phyloP scores from a whole-genome alignment of 2,113 vertebrate genomes.

The Pelmatolapia mariae region DNA sequence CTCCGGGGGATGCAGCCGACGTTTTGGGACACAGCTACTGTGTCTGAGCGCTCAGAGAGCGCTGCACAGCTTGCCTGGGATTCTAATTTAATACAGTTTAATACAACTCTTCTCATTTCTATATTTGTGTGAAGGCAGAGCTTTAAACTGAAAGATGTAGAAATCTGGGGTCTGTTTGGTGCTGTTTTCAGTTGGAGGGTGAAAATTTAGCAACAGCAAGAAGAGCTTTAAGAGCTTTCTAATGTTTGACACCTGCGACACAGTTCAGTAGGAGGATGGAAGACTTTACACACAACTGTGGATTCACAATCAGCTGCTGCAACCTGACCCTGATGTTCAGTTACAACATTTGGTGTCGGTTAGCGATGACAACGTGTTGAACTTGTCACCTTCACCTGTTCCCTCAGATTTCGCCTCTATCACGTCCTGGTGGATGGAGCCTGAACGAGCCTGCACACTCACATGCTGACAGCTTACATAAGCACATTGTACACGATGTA shows the following conservation, averaged over 20 bases:
- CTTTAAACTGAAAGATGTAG: not conserved
- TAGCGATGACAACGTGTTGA: not conserved
- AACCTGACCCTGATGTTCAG: not conserved
- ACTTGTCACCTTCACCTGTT: not conserved
- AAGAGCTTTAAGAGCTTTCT: not conserved
- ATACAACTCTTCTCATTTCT: not conserved
- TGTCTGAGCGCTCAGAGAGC: not conserved
- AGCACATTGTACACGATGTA: not conserved
- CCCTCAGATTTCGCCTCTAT: not conserved
- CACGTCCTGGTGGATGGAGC: not conserved
- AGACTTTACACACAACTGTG: not conserved
- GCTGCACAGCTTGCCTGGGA: not conserved
- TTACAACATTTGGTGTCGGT: not conserved
- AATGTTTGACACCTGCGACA: not conserved
- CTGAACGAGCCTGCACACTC: not conserved
- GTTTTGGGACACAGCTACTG: not conserved
- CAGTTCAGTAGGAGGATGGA: not conserved
- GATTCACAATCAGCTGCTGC: not conserved
- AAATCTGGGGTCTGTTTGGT: not conserved
- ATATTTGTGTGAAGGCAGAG: not conserved
- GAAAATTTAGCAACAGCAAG: not conserved
- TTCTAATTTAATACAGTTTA: not conserved
- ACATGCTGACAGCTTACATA: slow-evolving; percentile 15
- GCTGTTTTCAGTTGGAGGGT: not conserved
- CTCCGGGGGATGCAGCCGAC: not conserved